These are phyloP conservation scores for Drosophila bocki DNA, from an alignment of 1,140 invertebrate species.

Conservation along the genomic window DNA sequence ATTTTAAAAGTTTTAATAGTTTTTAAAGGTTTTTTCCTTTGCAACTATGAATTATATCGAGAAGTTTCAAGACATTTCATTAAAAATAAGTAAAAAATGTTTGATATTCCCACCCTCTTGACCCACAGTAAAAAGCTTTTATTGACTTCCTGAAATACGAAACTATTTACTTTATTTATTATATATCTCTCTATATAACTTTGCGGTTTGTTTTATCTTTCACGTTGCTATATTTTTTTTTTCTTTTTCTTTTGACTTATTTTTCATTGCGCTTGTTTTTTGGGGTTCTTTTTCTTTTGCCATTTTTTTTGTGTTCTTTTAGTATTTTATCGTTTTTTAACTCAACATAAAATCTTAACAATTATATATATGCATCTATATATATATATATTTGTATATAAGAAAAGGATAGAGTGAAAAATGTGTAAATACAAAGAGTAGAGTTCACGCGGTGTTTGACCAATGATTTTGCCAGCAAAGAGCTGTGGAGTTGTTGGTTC, in stretches of 20 bases:
- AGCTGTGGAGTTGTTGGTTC: slow-evolving; percentile 40
- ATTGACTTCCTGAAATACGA: slow-evolving; percentile 72
- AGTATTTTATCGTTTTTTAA: slow-evolving; percentile 74
- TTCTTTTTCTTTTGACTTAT: slow-evolving; percentile 50
- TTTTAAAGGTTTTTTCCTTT: too few relatives aligned
- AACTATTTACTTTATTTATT: slow-evolving; percentile 84
- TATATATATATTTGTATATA: slow-evolving; percentile 46
- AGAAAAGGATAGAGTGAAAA: slow-evolving; percentile 71
- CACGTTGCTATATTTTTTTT: slow-evolving; percentile 59
- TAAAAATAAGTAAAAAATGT: too few relatives aligned
- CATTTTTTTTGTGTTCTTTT: slow-evolving; percentile 75
- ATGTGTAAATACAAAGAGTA: slow-evolving; percentile 76
- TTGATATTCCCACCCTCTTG: background rate
- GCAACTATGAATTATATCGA: too few relatives aligned
- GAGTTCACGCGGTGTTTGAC: slow-evolving; percentile 46
- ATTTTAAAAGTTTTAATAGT: too few relatives aligned
- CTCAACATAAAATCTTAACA: slow-evolving; percentile 75
- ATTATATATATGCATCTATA: slow-evolving; percentile 50
- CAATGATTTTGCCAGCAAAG: slow-evolving; percentile 37
- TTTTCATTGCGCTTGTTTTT: slow-evolving; percentile 67
- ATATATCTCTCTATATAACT: slow-evolving; percentile 81
- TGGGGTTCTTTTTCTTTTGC: slow-evolving; percentile 65
- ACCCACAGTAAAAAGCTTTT: background rate
- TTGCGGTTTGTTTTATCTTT: slow-evolving; percentile 61
- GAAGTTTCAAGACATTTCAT: too few relatives aligned